phyloP scores from a whole-genome alignment of 2,888 invertebrate species.

The Chymomyza amoena region DNA sequence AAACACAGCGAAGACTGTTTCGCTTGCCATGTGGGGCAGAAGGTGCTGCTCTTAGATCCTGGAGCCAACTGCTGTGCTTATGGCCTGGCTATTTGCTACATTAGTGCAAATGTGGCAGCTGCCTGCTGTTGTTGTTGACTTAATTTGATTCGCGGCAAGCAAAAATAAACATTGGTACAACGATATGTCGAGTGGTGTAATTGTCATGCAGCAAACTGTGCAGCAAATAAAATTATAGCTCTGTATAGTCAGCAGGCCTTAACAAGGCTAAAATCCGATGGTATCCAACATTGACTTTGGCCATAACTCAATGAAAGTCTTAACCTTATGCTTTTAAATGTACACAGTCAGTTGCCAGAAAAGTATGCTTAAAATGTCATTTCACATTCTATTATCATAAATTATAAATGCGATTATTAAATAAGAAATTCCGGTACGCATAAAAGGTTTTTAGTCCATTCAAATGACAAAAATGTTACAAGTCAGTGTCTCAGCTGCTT shows the following conservation, averaged over 20 bases:
- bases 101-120: slow-evolving; percentile 13
- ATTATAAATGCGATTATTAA: not conserved
- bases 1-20: no score
- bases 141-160: slow-evolving; percentile 11
- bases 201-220: slow-evolving; percentile 22
- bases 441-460: no score
- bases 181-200: slow-evolving; percentile 5
- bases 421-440: not conserved
- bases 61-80: not conserved
- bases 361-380: not conserved
- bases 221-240: slow-evolving; percentile 32
- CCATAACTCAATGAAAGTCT: slow-evolving; percentile 7
- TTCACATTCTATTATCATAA: not conserved
- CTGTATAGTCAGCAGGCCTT: not conserved
- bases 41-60: slow-evolving; percentile 5
- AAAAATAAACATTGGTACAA: slow-evolving; percentile 25
- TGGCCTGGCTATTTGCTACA: not conserved
- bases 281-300: not conserved
- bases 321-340: not conserved
- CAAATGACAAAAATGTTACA: not conserved
- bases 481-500: not conserved
- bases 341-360: not conserved
- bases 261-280: not conserved
- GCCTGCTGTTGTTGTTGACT: not conserved
- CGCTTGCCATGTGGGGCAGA: no score